Percentiles rank a stretch among this genome's conserved stretches.
These are phyloP conservation scores for Nemotelus pantherinus DNA, from an alignment of 2,888 invertebrate genomes.

Conservation along the genomic window DNA sequence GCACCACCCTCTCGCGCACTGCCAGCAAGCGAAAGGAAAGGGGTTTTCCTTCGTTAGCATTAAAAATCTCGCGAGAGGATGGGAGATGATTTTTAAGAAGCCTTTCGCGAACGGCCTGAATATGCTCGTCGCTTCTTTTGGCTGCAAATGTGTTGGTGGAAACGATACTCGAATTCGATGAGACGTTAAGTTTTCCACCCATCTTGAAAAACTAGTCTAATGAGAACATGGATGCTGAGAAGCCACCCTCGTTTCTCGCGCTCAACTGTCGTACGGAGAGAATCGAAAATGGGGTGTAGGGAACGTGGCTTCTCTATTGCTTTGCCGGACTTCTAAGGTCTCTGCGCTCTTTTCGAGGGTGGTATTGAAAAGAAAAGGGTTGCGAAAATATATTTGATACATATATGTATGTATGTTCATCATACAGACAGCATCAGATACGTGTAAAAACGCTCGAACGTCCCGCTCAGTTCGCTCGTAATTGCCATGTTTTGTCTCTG, in stretches of 20 bases:
- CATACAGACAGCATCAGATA: neutral
- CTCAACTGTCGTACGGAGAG: neutral
- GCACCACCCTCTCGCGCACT: neutral
- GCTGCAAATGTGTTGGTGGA: conserved; percentile 26
- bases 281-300: conserved; percentile 8
- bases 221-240: conserved; percentile 26
- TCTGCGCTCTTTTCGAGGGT: conserved; percentile 10
- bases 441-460: neutral
- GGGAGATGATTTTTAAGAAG: conserved; percentile 26
- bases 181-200: conserved; percentile 21
- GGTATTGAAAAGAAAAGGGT: conserved; percentile 10
- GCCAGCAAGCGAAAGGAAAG: conserved; percentile 14
- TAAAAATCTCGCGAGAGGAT: conserved; percentile 5
- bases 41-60: conserved; percentile 19
- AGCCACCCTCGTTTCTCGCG: neutral
- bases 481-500: neutral
- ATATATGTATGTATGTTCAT: conserved; percentile 9
- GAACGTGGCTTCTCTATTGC: conserved; percentile 12
- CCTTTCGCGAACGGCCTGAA: conserved; percentile 14
- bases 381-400: conserved; percentile 3
- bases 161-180: neutral
- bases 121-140: neutral
- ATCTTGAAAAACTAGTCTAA: conserved; percentile 4
- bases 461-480: too few relatives aligned
- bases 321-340: conserved; percentile 33